These are phyloP conservation scores for Vidua chalybeata DNA, from an alignment of 2,113 vertebrate species.

Conservation along the genomic window DNA sequence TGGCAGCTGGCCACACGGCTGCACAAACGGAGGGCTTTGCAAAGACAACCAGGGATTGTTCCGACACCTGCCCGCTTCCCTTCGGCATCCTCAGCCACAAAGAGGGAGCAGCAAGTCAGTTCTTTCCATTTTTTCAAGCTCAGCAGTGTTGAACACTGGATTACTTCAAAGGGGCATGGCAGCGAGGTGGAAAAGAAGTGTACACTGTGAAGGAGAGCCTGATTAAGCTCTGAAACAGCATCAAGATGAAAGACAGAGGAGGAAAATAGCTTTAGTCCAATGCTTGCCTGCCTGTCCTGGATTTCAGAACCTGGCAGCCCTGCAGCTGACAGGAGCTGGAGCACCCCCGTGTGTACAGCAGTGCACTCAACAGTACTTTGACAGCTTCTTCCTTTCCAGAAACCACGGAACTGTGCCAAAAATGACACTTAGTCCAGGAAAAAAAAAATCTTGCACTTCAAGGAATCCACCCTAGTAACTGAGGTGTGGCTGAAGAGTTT, in stretches of 20 bases:
- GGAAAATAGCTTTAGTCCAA: background rate
- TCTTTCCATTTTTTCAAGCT: background rate
- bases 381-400: background rate
- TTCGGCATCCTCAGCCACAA: background rate
- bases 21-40: background rate
- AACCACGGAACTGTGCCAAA: background rate
- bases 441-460: background rate
- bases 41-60: slow-evolving; percentile 24
- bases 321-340: background rate
- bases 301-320: background rate
- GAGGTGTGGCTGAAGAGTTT: background rate
- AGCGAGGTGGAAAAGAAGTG: slow-evolving; percentile 8
- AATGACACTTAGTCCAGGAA: background rate
- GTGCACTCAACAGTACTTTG: rapidly evolving
- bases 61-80: background rate
- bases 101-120: background rate
- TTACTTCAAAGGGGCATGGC: slow-evolving; percentile 25
- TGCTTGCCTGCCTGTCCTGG: background rate
- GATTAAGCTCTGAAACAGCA: background rate
- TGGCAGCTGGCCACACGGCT: background rate
- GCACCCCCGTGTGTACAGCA: background rate
- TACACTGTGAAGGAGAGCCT: background rate
- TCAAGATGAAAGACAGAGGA: background rate
- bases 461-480: background rate
- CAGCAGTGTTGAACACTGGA: background rate